Base-by-base conservation (phyloP, 2,113 vertebrate genomes). In the Varanus salvator region DNA sequence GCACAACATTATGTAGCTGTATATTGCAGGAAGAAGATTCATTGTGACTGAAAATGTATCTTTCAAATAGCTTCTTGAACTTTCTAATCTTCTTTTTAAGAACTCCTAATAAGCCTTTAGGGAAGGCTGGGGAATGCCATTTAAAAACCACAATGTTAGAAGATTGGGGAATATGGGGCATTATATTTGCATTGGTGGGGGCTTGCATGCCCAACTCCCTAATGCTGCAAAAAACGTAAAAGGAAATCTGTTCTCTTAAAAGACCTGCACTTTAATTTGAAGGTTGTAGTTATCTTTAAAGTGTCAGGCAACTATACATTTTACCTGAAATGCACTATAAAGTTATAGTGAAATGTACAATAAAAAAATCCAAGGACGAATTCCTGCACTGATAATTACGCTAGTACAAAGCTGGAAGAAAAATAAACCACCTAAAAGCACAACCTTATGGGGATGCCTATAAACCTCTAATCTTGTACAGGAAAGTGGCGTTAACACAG, bases 401-500 rank as follows among this genome's bases (percentile, higher is more conserved):
- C 38, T 31, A 12, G 88, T 44, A 57, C 0, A 3, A 82, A 2
- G 1, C 15, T 1, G 50, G 0, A 57, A 87, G n/a, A 0, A 1
- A 77, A 11, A 15, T 64, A 64, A 64, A 64, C 60, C 17, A 5
- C 60, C 21, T 64, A 64, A 54, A 12, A 12, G 54, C 11, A 12
- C 54, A 54, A 54, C 11, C 54, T 12, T 54, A 8, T 54, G 54
- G 54, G 54, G 54, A 54, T 54, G 54, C 54, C 54, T 12, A 12
- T 54, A 54, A 54, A 12, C 54, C 54, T 54, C 54, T 12, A 12
- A 54, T 8, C 54, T 54, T 44, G 38, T 44, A 44, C 38, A 44
- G 38, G 38, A 44, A 44, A 1, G 38, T 44, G 38, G 38, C 38
- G 3, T 44, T 44, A 44, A 44, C 38, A 44, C 38, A 44, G 38